Percentiles rank a stretch among this genome's conserved stretches.
Evolutionary conservation across 2,888 invertebrate species (phyloP).

Genomic region (Ormyrus nitidulus): DNA sequence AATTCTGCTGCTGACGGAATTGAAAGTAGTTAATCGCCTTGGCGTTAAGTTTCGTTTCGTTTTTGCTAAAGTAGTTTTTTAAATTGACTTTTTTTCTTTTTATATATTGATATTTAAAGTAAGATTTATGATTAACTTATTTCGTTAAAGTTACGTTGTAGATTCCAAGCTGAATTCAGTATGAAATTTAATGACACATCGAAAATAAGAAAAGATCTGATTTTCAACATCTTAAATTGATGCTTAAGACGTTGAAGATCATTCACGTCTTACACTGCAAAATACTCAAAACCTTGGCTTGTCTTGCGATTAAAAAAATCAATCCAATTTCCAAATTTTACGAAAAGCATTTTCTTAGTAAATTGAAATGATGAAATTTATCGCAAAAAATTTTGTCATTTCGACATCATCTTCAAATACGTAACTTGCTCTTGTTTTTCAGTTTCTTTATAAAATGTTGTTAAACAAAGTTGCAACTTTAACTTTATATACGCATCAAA

Average conservation of each 20-base stretch:
- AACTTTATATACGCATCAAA: too few relatives aligned
- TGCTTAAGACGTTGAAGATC: background rate
- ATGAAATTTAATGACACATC: too few relatives aligned
- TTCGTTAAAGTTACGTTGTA: conserved; percentile 22
- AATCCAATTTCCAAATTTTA: background rate
- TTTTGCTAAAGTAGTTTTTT: conserved; percentile 19
- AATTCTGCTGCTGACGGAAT: too few relatives aligned
- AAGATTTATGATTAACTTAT: conserved; percentile 31
- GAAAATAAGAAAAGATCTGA: conserved; percentile 31
- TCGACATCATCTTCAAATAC: background rate
- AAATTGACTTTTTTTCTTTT: conserved; percentile 30
- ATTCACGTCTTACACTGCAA: background rate
- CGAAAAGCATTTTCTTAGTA: background rate
- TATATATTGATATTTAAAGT: conserved; percentile 19
- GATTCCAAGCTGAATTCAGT: conserved; percentile 17
- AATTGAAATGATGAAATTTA: background rate
- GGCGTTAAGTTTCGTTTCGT: too few relatives aligned
- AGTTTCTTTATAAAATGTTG: too few relatives aligned
- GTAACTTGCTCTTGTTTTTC: too few relatives aligned
- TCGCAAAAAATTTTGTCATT: background rate
- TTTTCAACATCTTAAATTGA: background rate
- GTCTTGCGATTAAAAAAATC: background rate
- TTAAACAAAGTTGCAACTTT: too few relatives aligned
- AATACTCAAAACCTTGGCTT: conserved; percentile 23
- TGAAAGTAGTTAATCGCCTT: too few relatives aligned